phyloP scores from a whole-genome alignment of 2,797 vertebrate genomes.

The Urophycis tenuis region DNA sequence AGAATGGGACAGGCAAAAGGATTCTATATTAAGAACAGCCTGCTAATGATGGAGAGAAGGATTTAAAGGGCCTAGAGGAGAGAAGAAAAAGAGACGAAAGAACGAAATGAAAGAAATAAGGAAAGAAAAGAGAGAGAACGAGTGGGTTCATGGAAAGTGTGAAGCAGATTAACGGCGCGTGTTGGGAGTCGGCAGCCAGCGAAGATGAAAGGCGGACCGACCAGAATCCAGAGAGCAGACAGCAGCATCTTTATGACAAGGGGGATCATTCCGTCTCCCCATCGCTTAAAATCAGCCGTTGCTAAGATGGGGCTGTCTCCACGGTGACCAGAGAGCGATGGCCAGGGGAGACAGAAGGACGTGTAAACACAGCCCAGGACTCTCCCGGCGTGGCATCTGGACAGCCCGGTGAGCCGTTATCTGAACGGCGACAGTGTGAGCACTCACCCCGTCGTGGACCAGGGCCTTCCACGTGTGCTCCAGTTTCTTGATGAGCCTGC shows the following conservation, averaged over 20 bases:
- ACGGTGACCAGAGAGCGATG: not conserved
- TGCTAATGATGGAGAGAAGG: conserved; percentile 17
- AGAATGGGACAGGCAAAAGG: not conserved
- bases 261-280: not conserved
- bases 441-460: conserved; percentile 91
- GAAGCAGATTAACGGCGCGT: not conserved
- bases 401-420: not conserved
- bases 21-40: conserved; percentile 25
- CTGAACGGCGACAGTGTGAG: conserved; percentile 17
- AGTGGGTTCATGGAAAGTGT: not conserved
- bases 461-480: conserved; percentile 99
- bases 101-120: not conserved
- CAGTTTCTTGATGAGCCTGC: conserved; percentile 96
- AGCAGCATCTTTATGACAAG: not conserved
- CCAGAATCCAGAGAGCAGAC: too few relatives aligned
- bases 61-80: conserved; percentile 1
- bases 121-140: not conserved
- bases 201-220: too few relatives aligned
- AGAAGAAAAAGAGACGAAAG: not conserved
- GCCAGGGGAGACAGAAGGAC: not conserved
- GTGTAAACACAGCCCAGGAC: not conserved
- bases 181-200: not conserved
- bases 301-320: not conserved
- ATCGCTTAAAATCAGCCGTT: not conserved
- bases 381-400: not conserved